Evolutionary conservation across 2,797 vertebrate genomes (phyloP).

Genomic region (Ciconia nigra): DNA sequence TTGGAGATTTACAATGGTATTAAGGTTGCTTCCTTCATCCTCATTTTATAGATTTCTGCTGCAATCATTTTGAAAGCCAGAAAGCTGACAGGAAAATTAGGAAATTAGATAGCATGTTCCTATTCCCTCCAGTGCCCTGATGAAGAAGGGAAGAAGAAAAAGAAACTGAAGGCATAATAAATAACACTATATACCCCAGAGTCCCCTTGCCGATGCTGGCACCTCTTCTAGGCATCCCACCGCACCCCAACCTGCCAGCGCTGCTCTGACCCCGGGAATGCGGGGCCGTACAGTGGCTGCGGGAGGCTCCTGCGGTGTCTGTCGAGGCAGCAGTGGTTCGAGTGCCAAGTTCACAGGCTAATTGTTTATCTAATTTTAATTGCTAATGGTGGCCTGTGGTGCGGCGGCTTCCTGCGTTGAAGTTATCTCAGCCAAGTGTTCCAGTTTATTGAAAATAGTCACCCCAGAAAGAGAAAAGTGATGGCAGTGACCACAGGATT

Average conservation of each 20-base stretch:
- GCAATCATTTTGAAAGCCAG: constrained; percentile 62
- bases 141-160: not conserved
- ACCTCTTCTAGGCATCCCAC: not conserved
- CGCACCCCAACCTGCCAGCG: fast-evolving
- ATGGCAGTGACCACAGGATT: not conserved
- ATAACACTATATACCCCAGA: not conserved
- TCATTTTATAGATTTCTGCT: constrained; percentile 53
- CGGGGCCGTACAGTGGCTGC: not conserved
- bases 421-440: not conserved
- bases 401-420: not conserved
- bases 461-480: not conserved
- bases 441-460: not conserved
- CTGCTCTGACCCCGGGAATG: not conserved
- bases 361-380: constrained; percentile 23
- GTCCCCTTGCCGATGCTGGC: not conserved
- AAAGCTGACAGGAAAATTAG: constrained; percentile 60
- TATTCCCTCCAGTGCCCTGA: not conserved
- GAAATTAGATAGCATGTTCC: constrained; percentile 44
- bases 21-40: constrained; percentile 54
- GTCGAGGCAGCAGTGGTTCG: not conserved
- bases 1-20: constrained; percentile 63
- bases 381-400: not conserved
- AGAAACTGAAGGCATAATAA: constrained; percentile 1
- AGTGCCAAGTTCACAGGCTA: not conserved
- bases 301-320: not conserved